Evolutionary conservation across 2,797 vertebrate genomes (phyloP), one percentile per base, ranked within the genome.

Genomic region (Myotis myotis): DNA sequence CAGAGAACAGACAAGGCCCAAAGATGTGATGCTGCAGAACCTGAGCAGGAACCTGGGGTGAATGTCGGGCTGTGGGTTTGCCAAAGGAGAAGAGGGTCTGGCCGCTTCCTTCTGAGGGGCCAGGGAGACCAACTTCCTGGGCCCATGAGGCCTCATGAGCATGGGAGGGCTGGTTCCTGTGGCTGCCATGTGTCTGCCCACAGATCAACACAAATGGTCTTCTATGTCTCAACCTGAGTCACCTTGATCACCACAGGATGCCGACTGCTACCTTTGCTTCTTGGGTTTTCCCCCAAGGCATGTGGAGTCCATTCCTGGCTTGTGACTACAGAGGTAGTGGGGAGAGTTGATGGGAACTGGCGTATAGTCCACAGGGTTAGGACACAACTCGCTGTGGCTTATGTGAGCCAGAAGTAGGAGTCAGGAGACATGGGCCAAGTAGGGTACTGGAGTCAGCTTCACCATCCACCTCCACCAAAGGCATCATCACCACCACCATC

Each of bases 271-370:
- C 49, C 38, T 64, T 68, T 68, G 57, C 41, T 83, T 74, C 76
- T 57, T 66, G 84, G 81, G 86, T 91, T 93, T 91, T 25, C 41
- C 94, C 70, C 47, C 10, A 30, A 82, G 38, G 33, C 82, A 79
- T 0, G 0, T 33, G 92, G 55, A 33, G n/a, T 38, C 71, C 22
- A 36, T 30, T 33, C n/a, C 25, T 36, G 55, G 12, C 80, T 88
- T 72, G 25, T 84, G 76, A 87, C 41, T 33, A 8, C 20, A 10
- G 41, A 82, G 28, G 33, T 30, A 16, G 20, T 8, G 12, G 64
- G 19, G 53, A 57, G n/a, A 33, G 49, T 28, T 38, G 81, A 51
- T 51, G 25, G 72, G n/a, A 62, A 62, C 12, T 5, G 16, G 38
- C 12, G 17, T 10, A 5, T 8, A 5, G 0, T 84, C 49, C 33